Evolutionary conservation across 2,888 invertebrate genomes (phyloP), one percentile per base, ranked within the genome.

Genomic region (Drosophila paramelanica): DNA sequence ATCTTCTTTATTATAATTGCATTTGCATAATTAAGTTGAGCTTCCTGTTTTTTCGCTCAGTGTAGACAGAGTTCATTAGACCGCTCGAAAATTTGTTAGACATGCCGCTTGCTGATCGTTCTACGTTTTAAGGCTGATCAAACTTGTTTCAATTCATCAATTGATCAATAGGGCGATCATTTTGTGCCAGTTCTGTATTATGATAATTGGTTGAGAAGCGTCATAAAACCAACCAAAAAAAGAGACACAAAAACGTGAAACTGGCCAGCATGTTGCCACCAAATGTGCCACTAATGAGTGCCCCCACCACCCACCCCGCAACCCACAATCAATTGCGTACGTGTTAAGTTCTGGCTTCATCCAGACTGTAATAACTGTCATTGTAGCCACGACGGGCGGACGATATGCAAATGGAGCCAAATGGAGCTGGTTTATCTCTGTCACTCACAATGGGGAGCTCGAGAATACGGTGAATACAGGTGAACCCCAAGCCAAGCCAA

Each of bases 371-470:
- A 73, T 55, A 68, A 73, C 55, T 77, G 75, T 74, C 58, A 74
- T 67, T 58, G 79, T 58, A 78, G 66, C 41, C 73, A 25, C 13
- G 10, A 41, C 31, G 20, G 42, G 52, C 65, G 50, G 57, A 73
- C 67, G 85, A 85, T 71, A 79, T 88, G 88, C 51, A 79, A 85
- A 85, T 79, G 86, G 46, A 56, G 59, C 42, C 56, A 67, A 61
- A 59, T 17, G 17, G 77, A 59, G 62, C 38, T 42, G 31, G 56
- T 51, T 76, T 64, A 86, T 66, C 70, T 51, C 58, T 51, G 58
- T 49, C 57, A 70, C 42, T 43, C 55, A 53, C 8, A 27, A 39
- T 41, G 47, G 47, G 47, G 46, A 65, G 56, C 38, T 57, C 45
- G 5, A 17, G 25, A 11, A 2, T 31, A 31, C 14, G 14, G 39